Percentiles rank a stretch among this genome's conserved stretches.
Conservation (phyloP, 2,888 invertebrate species). For the Pristionchus japonicus region DNA sequence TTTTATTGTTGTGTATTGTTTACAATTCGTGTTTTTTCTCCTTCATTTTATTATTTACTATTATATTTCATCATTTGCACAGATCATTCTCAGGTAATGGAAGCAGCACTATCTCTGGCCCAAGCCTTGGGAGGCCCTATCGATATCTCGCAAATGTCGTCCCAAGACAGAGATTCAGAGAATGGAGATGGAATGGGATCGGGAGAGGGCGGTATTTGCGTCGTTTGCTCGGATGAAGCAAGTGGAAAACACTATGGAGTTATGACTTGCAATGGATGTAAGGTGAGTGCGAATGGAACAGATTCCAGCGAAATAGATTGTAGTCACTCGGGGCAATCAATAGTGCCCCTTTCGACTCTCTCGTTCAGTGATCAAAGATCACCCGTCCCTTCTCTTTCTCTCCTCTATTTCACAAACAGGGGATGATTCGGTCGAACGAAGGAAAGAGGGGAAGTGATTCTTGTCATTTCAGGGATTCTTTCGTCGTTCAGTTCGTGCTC, state of each 20-base stretch:
- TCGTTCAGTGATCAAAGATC: constrained; percentile 41
- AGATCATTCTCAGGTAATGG: background rate
- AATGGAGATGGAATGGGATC: constrained; percentile 37
- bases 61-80: background rate
- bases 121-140: background rate
- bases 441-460: background rate
- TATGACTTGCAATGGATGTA: constrained; percentile 46
- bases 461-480: constrained; percentile 35
- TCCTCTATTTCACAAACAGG: background rate
- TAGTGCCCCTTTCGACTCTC: background rate
- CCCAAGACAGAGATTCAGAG: constrained; percentile 34
- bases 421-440: background rate
- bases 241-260: constrained; percentile 47
- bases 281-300: background rate
- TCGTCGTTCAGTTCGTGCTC: constrained; percentile 46
- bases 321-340: constrained; percentile 7
- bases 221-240: constrained; percentile 44
- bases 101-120: background rate
- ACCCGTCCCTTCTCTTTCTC: background rate
- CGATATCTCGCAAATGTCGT: background rate
- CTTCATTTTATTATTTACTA: too few species aligned
- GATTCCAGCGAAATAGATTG: background rate
- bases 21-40: too few species aligned
- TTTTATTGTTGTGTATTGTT: too few species aligned
- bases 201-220: constrained; percentile 41